A percentile compares a stretch with the other conserved stretches of the same genome.
Conservation (phyloP, 2,888 invertebrate genomes). For the Metopia argyrocephala region DNA sequence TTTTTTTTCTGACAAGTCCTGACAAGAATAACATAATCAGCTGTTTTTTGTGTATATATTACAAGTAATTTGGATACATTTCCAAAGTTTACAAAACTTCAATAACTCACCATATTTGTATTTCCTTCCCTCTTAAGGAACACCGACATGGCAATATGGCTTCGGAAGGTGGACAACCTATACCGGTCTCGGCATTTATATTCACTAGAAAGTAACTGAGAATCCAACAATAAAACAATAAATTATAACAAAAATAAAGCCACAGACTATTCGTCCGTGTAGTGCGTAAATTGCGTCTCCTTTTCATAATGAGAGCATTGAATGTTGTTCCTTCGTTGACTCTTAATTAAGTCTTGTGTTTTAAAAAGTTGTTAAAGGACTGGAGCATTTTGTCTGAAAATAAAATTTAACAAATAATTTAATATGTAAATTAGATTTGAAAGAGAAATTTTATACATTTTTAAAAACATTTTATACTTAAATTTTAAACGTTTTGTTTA, state of each 20-base stretch:
- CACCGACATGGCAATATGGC: constrained; percentile 90
- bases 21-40: too few species aligned
- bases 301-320: constrained; percentile 35
- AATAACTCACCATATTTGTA: constrained; percentile 88
- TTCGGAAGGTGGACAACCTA: constrained; percentile 86
- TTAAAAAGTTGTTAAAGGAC: neutral
- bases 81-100: too few species aligned
- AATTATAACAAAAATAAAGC: constrained; percentile 44
- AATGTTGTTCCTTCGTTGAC: neutral
- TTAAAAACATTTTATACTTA: too few species aligned
- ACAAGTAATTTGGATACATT: too few species aligned
- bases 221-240: constrained; percentile 54
- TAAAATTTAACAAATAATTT: constrained; percentile 27
- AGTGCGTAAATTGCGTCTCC: constrained; percentile 42
- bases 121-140: constrained; percentile 86
- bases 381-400: constrained; percentile 53
- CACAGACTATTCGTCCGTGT: constrained; percentile 51
- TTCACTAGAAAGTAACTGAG: constrained; percentile 50
- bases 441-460: constrained; percentile 13
- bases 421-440: neutral
- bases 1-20: too few species aligned
- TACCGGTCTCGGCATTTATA: constrained; percentile 62
- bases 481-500: constrained; percentile 5
- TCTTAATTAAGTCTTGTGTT: constrained; percentile 42
- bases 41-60: too few species aligned